phyloP scores from a whole-genome alignment of 1,140 invertebrate species.

The Tetragnatha versicolor region DNA sequence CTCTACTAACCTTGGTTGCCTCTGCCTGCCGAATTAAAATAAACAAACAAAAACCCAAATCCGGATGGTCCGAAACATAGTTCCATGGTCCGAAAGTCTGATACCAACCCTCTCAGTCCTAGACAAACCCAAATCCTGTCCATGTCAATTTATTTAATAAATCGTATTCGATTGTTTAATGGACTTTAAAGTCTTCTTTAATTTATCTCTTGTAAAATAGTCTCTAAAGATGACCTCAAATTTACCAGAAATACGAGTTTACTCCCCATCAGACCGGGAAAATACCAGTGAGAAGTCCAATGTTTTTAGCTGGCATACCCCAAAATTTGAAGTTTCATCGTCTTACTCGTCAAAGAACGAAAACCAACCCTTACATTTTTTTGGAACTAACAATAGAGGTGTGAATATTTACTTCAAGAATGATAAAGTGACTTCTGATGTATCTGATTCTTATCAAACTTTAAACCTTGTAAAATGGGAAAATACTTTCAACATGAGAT shows the following conservation, averaged over 20 bases:
- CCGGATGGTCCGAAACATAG: no score
- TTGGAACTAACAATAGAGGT: slow-evolving; percentile 8
- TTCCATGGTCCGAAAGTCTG: no score
- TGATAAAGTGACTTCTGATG: slow-evolving; percentile 33
- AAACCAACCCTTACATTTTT: slow-evolving; percentile 24
- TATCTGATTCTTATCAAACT: slow-evolving; percentile 18
- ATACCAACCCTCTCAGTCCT: no score
- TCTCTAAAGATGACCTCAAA: slow-evolving; percentile 42
- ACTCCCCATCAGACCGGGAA: slow-evolving; percentile 54
- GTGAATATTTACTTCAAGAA: slow-evolving; percentile 37
- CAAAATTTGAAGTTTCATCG: slow-evolving; percentile 41
- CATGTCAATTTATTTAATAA: no score
- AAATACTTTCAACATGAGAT: slow-evolving; percentile 54
- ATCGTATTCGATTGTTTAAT: no score
- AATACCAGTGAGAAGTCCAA: slow-evolving; percentile 20
- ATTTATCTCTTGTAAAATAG: no score
- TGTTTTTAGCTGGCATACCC: slow-evolving; percentile 41
- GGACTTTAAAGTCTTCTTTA: no score
- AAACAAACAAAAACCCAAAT: no score
- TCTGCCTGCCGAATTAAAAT: no score
- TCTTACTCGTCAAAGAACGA: slow-evolving; percentile 24
- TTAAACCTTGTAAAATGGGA: slow-evolving; percentile 49
- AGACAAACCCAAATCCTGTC: no score
- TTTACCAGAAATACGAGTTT: slow-evolving; percentile 56
- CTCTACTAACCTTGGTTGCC: no score